Evolutionary conservation across 1,140 invertebrate species (phyloP), one percentile per base, ranked within the genome.

Genomic region (Nixonia krombeini): DNA sequence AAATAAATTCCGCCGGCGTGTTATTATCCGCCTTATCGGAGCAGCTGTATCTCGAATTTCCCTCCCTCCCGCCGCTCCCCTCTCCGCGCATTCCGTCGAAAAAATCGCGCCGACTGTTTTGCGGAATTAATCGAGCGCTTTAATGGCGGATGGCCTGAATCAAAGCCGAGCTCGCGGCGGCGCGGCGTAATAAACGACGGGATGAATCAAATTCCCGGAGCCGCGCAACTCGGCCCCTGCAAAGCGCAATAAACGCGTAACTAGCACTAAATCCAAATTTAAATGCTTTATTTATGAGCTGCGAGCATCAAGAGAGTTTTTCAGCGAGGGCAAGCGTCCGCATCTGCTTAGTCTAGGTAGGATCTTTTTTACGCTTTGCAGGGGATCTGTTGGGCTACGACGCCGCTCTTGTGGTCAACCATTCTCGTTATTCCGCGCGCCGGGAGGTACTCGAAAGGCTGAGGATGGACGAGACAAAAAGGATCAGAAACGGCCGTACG

Each of bases 361-460:
- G 25, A 38, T 41, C 26, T 56, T 58, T 69, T 62, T 58, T 51
- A 51, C 40, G 56, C 53, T 53, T 62, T 62, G 44, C 42, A 69
- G 58, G 53, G 58, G 53, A 63, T 31, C 49, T 44, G 41, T 44
- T 53, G 28, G 44, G 53, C 23, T 16, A 68, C 40, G 44, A 51
- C 23, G 37, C 23, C 17, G 37, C 13, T 18, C 41, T 66, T 69
- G 68, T 55, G 70, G 72, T 69, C 62, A 62, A 65, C 63, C 64
- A 70, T 75, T 71, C 71, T 79, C 70, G 71, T 79, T 75, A 78
- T 73, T 72, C 58, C 42, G 65, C 76, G 37, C 76, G 58, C 71
- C 73, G 76, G 75, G 76, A 70, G 78, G 75, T 64, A 49, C 17
- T 21, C 21, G 23, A 35, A 2, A 18, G 16, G 37, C 10, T 2